These are phyloP conservation scores for Eupeodes latifasciatus DNA, from an alignment of 2,888 invertebrate species.

Conservation along the genomic window DNA sequence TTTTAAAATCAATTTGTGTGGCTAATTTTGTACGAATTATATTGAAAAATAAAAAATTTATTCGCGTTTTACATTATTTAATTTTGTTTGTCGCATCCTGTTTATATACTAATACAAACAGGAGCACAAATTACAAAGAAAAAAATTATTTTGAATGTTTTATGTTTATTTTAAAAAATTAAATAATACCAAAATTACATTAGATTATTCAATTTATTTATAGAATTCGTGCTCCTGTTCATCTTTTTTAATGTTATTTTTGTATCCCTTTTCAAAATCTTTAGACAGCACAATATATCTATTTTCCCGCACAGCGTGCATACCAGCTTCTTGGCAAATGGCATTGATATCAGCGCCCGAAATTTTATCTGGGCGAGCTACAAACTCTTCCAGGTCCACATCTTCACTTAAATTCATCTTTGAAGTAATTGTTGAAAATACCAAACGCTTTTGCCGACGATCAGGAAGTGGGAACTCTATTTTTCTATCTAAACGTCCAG, in stretches of 20 bases:
- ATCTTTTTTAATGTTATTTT: conserved; percentile 99
- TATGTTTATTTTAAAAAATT: too few species aligned
- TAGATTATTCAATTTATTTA: conserved; percentile 87
- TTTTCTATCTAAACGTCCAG: conserved; percentile 97
- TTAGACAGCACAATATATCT: conserved; percentile 98
- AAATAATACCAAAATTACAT: too few species aligned
- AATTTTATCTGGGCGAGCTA: conserved; percentile 98
- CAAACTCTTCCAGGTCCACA: conserved; percentile 99
- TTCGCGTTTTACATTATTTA: too few species aligned
- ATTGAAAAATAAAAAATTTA: too few species aligned
- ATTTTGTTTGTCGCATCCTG: too few species aligned
- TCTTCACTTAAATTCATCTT: conserved; percentile 99
- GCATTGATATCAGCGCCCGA: conserved; percentile 99
- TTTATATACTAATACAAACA: too few species aligned
- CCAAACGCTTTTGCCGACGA: conserved; percentile 94
- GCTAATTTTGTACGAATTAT: too few species aligned
- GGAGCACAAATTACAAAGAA: too few species aligned
- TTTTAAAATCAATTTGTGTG: too few species aligned
- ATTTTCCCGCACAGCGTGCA: conserved; percentile 99
- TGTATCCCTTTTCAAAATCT: conserved; percentile 99
- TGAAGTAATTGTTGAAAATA: conserved; percentile 98
- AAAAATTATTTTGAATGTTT: too few species aligned
- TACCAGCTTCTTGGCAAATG: conserved; percentile 99
- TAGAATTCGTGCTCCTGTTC: conserved; percentile 99
- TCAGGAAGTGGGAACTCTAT: conserved; percentile 99